Percentiles rank a stretch among this genome's conserved stretches.
phyloP scores from a whole-genome alignment of 2,888 invertebrate genomes.

The Aphodius granarius region DNA sequence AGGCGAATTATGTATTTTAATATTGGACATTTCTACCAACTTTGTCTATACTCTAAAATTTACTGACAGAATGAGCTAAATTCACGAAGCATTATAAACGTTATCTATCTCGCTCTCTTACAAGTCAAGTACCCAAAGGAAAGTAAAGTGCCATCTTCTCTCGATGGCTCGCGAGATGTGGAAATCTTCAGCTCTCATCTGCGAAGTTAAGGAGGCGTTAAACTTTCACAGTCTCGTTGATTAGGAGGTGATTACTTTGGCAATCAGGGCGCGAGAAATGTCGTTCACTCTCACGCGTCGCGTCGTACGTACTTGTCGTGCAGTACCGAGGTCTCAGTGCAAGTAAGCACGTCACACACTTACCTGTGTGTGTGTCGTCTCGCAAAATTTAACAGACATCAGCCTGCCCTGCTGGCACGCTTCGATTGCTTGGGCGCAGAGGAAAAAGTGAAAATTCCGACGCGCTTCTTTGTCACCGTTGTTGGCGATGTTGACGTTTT shows the following conservation, averaged over 20 bases:
- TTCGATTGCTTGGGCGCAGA: neutral
- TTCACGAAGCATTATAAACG: neutral
- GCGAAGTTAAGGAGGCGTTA: conserved; percentile 37
- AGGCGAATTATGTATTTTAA: too few species aligned
- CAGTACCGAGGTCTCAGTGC: neutral
- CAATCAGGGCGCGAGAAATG: conserved; percentile 30
- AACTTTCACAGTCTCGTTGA: conserved; percentile 42
- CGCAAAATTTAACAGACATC: neutral
- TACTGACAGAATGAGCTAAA: too few species aligned
- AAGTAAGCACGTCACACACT: neutral
- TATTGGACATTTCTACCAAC: too few species aligned
- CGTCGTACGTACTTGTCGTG: neutral
- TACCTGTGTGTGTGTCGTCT: neutral
- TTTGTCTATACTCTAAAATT: too few species aligned
- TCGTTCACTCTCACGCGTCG: conserved; percentile 17
- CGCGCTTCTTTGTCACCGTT: neutral
- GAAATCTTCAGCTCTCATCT: conserved; percentile 20
- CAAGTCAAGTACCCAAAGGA: neutral
- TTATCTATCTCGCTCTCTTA: too few species aligned
- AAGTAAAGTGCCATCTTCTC: neutral
- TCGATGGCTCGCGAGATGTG: neutral
- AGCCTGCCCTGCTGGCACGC: neutral
- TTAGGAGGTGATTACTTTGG: conserved; percentile 37
- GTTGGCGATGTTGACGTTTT: neutral
- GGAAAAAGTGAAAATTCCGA: neutral